Base-by-base conservation (phyloP, 2,888 invertebrate species). In the Pardosa pseudoannulata region DNA sequence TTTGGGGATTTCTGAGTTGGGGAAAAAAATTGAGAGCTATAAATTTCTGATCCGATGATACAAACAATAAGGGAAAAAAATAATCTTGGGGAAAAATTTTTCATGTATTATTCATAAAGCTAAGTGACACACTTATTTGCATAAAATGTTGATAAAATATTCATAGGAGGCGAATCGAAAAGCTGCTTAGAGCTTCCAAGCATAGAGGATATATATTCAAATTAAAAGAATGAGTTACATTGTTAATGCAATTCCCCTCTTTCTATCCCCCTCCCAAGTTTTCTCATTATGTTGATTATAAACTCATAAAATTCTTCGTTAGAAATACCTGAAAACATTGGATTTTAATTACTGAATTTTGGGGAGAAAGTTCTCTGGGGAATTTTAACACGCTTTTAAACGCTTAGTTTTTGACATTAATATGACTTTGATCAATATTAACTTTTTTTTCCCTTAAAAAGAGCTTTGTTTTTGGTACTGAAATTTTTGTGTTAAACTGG, bases 121-220 rank as follows among this genome's bases (percentile, higher is more conserved):
- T 67, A 85, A 85, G 39, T 79, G 83, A 85, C 83, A 79, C 71
- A 36, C 73, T 56, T 11, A 39, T 81, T 81, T 81, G 83, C 83
- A 85, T 85, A 78, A 78, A 85, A 78, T 56, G 78, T 68, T 73
- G 78, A 78, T 85, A 78, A 85, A 73, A 85, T 85, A 85, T 85
- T 85, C 83, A 85, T 67, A 23, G 36, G 5, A 70, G 76, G n/a
- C 23, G 72, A 39, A 73, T 78, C 64, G 39, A 71, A 83, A 83
- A 72, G 46, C 41, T 41, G 36, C 71, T 71, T 0, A 23, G 6
- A 56, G 46, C 23, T 16, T 56, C 23, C 23, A 19, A 23, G 56
- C 23, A 2, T 5, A 23, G 23, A 16, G 67, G 28, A 71, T 64
- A 46, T 75, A 31, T 75, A 62, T 71, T 76, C 71, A 76, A 72